Base-by-base conservation (phyloP, 1,140 invertebrate species). In the Drosophila funebris region DNA sequence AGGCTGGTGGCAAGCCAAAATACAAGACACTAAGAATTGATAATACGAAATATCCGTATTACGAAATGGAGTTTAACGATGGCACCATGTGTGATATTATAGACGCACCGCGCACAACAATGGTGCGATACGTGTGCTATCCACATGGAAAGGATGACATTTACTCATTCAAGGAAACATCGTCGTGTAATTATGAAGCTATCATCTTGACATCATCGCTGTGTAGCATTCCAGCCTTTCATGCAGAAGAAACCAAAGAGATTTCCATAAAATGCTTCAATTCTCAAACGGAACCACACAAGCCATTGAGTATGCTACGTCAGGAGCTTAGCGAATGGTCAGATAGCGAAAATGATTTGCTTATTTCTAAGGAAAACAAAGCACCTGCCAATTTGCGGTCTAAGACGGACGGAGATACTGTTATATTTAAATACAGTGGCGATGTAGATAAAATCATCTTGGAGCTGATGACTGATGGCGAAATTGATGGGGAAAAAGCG, bases 131-230 rank as follows among this genome's bases (percentile, higher is more conserved):
- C 90, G 96, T 98, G 0, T 98, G 97, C 91, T 97, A 96, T 85
- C 93, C 93, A 18, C 94, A 96, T 79, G 95, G 96, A n/a, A 96
- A 96, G 78, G 96, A 98, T 79, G 97, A 99, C 82, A 95, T 99
- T 9, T 97, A 97, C 90, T 97, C 97, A 0, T 93, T 99, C 29
- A 98, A 98, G 90, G 98, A 99, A 93, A 96, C 95, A 0, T 96
- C 97, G 0, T 98, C 96, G 0, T 99, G 98, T 90, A 96, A 98
- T 92, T 99, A 99, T 92, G 97, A 98, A 92, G 95, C 96, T 7
- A 94, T 98, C 22, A 95, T 98, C 7, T 92, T 98, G 4, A 97
- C 97, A 1, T 95, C 96, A 2, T 91, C 96, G 8, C 92, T 99
- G 0, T 99, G 98, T 90, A 92, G 93, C 52, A 98, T 99, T 94